These are phyloP conservation scores for Mizuhopecten yessoensis DNA, from an alignment of 1,140 invertebrate species.

Conservation along the genomic window DNA sequence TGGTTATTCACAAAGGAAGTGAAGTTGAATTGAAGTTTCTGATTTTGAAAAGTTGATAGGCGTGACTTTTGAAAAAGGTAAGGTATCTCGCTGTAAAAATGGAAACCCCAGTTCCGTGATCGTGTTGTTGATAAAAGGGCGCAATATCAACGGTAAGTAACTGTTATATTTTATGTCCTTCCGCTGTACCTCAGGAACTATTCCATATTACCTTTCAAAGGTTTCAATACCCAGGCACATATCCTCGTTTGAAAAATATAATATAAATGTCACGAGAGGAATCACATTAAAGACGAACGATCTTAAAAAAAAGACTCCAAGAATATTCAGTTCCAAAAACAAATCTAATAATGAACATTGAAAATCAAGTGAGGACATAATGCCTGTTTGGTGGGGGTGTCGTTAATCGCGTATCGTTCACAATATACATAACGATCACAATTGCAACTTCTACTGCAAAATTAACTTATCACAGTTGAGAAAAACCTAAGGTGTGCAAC, in stretches of 20 bases:
- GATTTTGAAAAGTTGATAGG: not conserved
- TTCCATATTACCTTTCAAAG: not conserved
- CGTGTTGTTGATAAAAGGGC: not conserved
- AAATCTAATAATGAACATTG: not conserved
- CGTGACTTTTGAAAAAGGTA: not conserved
- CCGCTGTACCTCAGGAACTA: conserved; percentile 36
- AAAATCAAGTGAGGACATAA: not conserved
- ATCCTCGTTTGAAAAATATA: not conserved
- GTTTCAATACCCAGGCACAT: not conserved
- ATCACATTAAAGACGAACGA: not conserved
- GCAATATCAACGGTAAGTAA: not conserved
- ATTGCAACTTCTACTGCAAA: too few relatives aligned
- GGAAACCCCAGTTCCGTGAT: not conserved
- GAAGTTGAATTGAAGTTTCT: too few relatives aligned
- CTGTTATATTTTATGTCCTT: not conserved
- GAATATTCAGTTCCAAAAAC: not conserved
- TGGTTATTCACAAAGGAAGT: not conserved
- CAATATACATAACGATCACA: too few relatives aligned
- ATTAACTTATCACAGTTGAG: not conserved
- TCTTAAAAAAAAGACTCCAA: too few relatives aligned
- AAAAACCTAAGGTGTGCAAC: too few relatives aligned
- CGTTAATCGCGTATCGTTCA: not conserved
- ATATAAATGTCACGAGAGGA: not conserved
- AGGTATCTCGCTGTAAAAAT: not conserved
- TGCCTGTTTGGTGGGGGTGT: not conserved